Evolutionary conservation across 30 jellyfish, hydroid and myxozoan species (phyloP), one percentile per base, ranked within the genome.

Genomic region (Aurelia sp.): DNA sequence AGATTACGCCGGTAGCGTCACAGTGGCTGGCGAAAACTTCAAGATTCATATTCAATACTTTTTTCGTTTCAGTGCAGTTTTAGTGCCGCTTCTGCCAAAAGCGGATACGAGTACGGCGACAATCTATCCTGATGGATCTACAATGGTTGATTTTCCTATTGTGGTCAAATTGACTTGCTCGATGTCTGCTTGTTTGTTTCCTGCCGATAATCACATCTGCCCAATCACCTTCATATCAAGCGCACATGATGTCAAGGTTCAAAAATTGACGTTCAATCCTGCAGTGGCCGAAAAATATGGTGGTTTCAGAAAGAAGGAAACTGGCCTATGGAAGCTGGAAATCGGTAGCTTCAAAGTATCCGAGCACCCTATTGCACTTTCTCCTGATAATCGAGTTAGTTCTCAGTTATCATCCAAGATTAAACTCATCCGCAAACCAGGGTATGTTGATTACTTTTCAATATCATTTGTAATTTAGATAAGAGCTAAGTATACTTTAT

Each of bases 171-270:
- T 81, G 74, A 47, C 91, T 16, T 81, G 91, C 78, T 12, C 33
- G 9, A 81, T 81, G 91, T 75, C 84, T 11, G 91, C 91, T 21
- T 81, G 91, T 67, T 76, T 81, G 67, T 81, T 81, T 47, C 91
- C 91, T 31, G 81, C 81, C 5, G 91, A 81, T 31, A 24, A 50
- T 20, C 91, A 81, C 21, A 48, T 64, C 38, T 81, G 91, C 24
- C 76, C 84, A 27, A 15, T 68, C 58, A 50, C 61, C 21, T 44
- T 81, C 59, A 58, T 22, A n/a, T 47, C 91, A 11, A 50, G 40
- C 11, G 58, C 84, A 11, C 66, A 81, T 24, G 67, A 38, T 73
- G 50, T 33, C 57, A 81, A 52, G 12, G 62, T 40, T 31, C 19
- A 66, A 11, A 58, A 10, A 8, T 40, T 81, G 33, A 76, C 48